Percentiles rank a stretch among this genome's conserved stretches.
These are phyloP conservation scores for Bufo bufo DNA, from an alignment of 2,113 vertebrate genomes.

Conservation along the genomic window DNA sequence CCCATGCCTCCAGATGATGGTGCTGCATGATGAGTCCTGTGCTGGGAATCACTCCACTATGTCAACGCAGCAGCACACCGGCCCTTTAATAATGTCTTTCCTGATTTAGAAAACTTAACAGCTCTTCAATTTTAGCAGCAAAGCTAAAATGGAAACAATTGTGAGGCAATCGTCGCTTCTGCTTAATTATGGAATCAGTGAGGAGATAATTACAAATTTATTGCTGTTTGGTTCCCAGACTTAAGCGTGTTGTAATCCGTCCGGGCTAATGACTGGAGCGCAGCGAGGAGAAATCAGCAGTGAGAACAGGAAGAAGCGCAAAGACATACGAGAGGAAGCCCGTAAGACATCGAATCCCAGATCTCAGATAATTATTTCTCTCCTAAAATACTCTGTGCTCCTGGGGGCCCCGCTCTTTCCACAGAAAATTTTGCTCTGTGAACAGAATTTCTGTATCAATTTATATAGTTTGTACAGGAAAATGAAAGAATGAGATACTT, in stretches of 20 bases:
- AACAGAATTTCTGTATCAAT: not conserved
- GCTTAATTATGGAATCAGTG: conserved; percentile 36
- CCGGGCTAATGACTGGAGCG: conserved; percentile 6
- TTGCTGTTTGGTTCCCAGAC: conserved; percentile 26
- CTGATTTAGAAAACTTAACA: conserved; percentile 38
- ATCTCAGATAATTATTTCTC: not conserved
- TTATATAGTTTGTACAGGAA: no score
- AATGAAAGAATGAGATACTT: no score
- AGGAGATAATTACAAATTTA: conserved; percentile 40
- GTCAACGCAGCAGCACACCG: not conserved
- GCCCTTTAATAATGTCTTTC: conserved; percentile 28
- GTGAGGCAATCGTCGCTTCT: conserved; percentile 20
- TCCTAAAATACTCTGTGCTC: not conserved
- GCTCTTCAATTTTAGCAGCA: conserved; percentile 3
- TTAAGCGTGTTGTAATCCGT: conserved; percentile 17
- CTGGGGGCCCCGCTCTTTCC: not conserved
- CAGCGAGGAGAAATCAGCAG: not conserved
- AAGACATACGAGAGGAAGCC: not conserved
- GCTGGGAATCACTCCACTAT: not conserved
- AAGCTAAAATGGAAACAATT: conserved; percentile 45
- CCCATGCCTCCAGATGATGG: not conserved
- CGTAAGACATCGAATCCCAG: not conserved
- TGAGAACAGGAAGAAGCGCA: not conserved
- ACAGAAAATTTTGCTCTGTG: not conserved
- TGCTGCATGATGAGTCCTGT: not conserved